Evolutionary conservation across 2,797 vertebrate species (phyloP).

Genomic region (Rhyacichthys aspro): DNA sequence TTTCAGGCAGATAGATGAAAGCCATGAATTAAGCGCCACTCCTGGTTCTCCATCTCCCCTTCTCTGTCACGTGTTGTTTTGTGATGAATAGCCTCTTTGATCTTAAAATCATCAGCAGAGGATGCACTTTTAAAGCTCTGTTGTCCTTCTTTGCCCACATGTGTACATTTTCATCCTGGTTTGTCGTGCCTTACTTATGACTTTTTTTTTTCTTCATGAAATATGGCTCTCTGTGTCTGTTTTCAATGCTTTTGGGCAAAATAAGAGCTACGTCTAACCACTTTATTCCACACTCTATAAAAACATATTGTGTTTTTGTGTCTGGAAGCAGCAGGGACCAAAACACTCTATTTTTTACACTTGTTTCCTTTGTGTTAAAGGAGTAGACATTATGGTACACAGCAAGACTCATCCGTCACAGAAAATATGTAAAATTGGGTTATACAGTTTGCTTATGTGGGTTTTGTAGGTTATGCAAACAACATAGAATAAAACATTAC

Average conservation of each 20-base stretch:
- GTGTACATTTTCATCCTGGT: too few relatives aligned
- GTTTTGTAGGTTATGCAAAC: too few relatives aligned
- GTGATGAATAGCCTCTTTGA: constrained; percentile 69
- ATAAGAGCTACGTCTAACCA: constrained; percentile 13
- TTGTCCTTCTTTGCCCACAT: neutral
- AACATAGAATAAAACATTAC: too few relatives aligned
- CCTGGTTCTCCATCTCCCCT: constrained; percentile 12
- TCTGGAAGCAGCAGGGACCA: constrained; percentile 54
- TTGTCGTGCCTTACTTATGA: too few relatives aligned
- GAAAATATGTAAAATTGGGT: too few relatives aligned
- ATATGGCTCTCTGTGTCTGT: too few relatives aligned
- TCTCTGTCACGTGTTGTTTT: constrained; percentile 46
- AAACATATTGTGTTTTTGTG: constrained; percentile 32
- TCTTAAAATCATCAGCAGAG: constrained; percentile 45
- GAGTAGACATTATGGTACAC: constrained; percentile 48
- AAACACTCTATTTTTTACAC: constrained; percentile 45
- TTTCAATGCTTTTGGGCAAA: too few relatives aligned
- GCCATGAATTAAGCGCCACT: constrained; percentile 36
- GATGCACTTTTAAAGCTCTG: constrained; percentile 54
- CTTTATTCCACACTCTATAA: constrained; percentile 39
- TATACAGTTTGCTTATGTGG: too few relatives aligned
- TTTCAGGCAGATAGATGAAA: constrained; percentile 52
- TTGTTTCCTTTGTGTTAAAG: constrained; percentile 60
- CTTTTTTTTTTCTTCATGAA: too few relatives aligned
- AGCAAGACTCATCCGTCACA: constrained; percentile 59